These are phyloP conservation scores for Campylorhamphus procurvoides DNA, from an alignment of 2,113 vertebrate genomes.

Conservation along the genomic window DNA sequence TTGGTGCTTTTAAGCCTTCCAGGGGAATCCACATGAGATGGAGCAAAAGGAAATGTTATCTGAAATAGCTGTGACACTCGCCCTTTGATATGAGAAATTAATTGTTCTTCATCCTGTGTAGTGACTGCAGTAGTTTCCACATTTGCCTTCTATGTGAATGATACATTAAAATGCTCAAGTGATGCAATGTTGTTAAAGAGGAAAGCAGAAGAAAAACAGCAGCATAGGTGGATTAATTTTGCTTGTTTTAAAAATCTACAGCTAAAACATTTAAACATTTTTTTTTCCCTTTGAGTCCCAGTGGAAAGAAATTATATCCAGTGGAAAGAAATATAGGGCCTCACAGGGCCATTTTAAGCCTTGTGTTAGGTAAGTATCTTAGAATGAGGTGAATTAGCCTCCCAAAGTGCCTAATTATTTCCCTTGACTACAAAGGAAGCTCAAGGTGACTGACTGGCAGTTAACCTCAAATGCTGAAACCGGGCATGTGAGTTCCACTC, in stretches of 20 bases:
- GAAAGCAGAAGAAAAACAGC: not conserved
- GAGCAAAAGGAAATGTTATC: not conserved
- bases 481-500: not conserved
- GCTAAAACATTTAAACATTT: not conserved
- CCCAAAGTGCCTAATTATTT: not conserved
- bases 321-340: not conserved
- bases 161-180: not conserved
- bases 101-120: not conserved
- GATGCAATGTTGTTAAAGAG: not conserved
- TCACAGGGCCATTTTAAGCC: not conserved
- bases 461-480: not conserved
- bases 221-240: not conserved
- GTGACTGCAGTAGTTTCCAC: not conserved
- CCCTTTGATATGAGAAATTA: not conserved
- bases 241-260: not conserved
- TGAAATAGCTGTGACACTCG: not conserved
- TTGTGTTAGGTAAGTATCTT: conserved; percentile 8
- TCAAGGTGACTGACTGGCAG: not conserved
- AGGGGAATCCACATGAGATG: not conserved
- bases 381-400: not conserved
- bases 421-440: not conserved
- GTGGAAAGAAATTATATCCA: not conserved
- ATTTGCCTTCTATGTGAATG: not conserved
- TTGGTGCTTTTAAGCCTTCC: not conserved
- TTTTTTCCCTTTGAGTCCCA: not conserved